Evolutionary conservation across 2,797 vertebrate genomes (phyloP).

Genomic region (Philypnodon macrostomus): DNA sequence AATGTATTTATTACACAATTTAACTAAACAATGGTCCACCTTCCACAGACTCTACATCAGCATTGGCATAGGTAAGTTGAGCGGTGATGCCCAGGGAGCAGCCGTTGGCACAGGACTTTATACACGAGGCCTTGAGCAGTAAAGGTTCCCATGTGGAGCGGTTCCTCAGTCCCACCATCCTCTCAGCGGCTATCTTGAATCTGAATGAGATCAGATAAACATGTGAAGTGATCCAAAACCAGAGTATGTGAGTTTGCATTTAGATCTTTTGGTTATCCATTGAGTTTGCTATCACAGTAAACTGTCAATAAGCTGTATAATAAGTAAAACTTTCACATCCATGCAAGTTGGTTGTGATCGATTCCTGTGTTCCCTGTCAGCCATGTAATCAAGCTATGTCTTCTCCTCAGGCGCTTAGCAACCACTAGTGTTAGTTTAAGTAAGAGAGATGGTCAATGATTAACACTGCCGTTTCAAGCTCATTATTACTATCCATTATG

Average conservation of each 20-base stretch:
- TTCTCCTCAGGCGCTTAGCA: conserved; percentile 67
- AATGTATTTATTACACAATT: neutral
- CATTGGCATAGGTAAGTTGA: conserved; percentile 87
- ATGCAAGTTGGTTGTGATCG: conserved; percentile 13
- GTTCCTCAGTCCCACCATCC: conserved; percentile 90
- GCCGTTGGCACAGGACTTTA: conserved; percentile 91
- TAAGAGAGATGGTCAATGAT: conserved; percentile 68
- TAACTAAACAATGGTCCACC: conserved; percentile 69
- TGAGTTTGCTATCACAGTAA: conserved; percentile 14
- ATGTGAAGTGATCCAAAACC: conserved; percentile 12
- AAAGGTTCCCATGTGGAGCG: conserved; percentile 88
- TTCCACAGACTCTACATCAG: conserved; percentile 84
- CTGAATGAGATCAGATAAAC: conserved; percentile 21
- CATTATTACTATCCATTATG: conserved; percentile 29
- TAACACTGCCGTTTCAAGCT: conserved; percentile 62
- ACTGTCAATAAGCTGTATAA: conserved; percentile 11
- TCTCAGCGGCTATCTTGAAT: conserved; percentile 22
- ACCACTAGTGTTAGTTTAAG: conserved; percentile 54
- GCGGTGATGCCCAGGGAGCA: conserved; percentile 87
- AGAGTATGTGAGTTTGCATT: conserved; percentile 47
- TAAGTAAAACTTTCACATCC: too few species aligned
- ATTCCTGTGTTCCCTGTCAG: conserved; percentile 26
- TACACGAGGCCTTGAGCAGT: conserved; percentile 87
- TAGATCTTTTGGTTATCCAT: conserved; percentile 48
- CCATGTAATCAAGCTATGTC: conserved; percentile 36